A percentile compares a stretch with the other conserved stretches of the same genome.
phyloP scores from a whole-genome alignment of 2,797 vertebrate genomes.

The Pseudochirops corinnae region DNA sequence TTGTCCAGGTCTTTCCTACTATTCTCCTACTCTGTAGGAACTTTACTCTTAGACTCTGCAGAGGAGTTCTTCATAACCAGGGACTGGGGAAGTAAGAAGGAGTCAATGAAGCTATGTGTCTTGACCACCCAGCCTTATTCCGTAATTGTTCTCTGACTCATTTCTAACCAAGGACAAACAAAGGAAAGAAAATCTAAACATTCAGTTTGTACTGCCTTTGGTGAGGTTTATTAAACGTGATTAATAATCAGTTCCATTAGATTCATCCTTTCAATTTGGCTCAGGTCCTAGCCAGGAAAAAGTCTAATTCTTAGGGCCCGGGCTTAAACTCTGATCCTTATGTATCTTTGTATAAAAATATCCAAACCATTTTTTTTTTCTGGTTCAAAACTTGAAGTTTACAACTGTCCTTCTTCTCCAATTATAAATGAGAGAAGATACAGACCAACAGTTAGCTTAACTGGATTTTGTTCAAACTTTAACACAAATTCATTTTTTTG shows the following conservation, averaged over 20 bases:
- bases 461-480: not conserved
- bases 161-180: not conserved
- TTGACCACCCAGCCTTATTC: not conserved
- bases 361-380: not conserved
- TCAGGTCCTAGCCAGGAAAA: not conserved
- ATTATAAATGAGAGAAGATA: not conserved
- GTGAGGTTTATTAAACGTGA: not conserved
- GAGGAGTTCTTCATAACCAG: not conserved
- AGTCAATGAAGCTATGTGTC: not conserved
- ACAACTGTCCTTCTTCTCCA: not conserved
- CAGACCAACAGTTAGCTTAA: not conserved
- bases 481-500: no score
- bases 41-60: not conserved
- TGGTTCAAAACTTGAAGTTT: no score
- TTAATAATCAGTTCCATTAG: not conserved
- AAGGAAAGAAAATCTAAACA: not conserved
- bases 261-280: not conserved
- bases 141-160: not conserved
- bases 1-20: not conserved
- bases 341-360: not conserved
- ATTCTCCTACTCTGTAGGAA: not conserved
- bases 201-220: not conserved
- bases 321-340: not conserved
- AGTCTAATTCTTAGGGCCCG: not conserved
- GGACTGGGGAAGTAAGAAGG: not conserved